Evolutionary conservation across 1,140 invertebrate species (phyloP).

Genomic region (Lepidurus couesii): DNA sequence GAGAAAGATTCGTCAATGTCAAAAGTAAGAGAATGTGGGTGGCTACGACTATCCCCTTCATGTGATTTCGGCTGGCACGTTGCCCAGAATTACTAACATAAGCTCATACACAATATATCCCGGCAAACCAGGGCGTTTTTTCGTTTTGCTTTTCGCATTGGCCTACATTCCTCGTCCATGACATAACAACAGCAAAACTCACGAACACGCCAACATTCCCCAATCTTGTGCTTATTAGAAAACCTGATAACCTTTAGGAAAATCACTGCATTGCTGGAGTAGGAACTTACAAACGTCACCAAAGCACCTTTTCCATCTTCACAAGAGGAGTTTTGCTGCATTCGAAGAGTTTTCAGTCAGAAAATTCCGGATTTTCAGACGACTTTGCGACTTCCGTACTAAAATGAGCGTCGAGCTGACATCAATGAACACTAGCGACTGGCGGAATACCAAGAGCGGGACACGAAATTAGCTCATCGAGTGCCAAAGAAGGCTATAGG

Average conservation of each 20-base stretch:
- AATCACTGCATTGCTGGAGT: background rate
- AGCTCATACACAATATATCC: background rate
- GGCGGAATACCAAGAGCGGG: background rate
- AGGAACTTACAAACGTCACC: too few species aligned
- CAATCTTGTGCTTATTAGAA: background rate
- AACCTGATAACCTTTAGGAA: background rate
- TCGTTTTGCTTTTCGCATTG: background rate
- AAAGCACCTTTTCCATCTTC: too few species aligned
- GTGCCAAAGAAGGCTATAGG: background rate
- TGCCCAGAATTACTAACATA: background rate
- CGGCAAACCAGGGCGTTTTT: background rate
- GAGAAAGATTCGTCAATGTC: too few species aligned
- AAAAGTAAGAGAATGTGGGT: too few species aligned
- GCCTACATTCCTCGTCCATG: background rate
- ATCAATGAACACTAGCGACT: background rate
- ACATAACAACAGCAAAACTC: background rate
- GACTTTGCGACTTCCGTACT: background rate
- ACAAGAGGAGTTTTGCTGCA: background rate
- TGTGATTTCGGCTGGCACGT: too few species aligned
- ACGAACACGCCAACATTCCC: background rate
- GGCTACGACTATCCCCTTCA: too few species aligned
- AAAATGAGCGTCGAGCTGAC: background rate
- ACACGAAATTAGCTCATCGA: background rate
- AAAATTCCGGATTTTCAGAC: background rate
- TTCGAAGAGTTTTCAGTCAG: background rate